Conservation (phyloP, 2,888 invertebrate genomes). For the Tinea trinotella region DNA sequence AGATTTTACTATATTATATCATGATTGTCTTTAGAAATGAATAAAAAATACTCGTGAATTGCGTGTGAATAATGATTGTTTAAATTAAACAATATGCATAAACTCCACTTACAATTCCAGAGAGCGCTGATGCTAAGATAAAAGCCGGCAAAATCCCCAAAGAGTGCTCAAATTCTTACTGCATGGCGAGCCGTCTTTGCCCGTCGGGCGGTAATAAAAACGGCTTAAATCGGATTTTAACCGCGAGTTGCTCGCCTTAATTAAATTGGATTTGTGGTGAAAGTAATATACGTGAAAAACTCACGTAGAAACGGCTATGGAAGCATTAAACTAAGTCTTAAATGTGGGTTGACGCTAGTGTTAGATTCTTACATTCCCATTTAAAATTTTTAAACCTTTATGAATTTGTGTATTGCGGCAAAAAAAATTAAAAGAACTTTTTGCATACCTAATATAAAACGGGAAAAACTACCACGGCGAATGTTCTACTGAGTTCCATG, state of each 20-base stretch:
- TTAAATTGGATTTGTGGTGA: slow-evolving; percentile 71
- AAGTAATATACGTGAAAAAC: slow-evolving; percentile 39
- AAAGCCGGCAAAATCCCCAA: slow-evolving; percentile 60
- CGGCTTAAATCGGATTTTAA: slow-evolving; percentile 72
- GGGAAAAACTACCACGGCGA: too few species aligned
- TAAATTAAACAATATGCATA: slow-evolving; percentile 57
- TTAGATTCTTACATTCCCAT: neutral
- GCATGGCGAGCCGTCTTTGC: slow-evolving; percentile 65
- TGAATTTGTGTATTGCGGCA: neutral
- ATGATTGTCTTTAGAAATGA: too few species aligned
- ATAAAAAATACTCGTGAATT: too few species aligned
- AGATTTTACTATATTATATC: too few species aligned
- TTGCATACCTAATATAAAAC: too few species aligned
- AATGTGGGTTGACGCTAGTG: slow-evolving; percentile 8
- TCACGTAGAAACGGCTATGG: neutral
- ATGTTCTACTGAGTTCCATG: too few species aligned
- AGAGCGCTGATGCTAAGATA: slow-evolving; percentile 47
- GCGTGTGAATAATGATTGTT: too few species aligned
- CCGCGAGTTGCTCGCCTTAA: slow-evolving; percentile 70
- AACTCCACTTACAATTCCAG: slow-evolving; percentile 53
- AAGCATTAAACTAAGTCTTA: slow-evolving; percentile 9
- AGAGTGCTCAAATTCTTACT: slow-evolving; percentile 62
- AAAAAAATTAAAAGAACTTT: neutral
- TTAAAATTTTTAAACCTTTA: neutral
- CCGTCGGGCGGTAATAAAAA: slow-evolving; percentile 70